A percentile compares a stretch with the other conserved stretches of the same genome.
phyloP scores from a whole-genome alignment of 2,888 invertebrate species.

The Cremastinae sp. region DNA sequence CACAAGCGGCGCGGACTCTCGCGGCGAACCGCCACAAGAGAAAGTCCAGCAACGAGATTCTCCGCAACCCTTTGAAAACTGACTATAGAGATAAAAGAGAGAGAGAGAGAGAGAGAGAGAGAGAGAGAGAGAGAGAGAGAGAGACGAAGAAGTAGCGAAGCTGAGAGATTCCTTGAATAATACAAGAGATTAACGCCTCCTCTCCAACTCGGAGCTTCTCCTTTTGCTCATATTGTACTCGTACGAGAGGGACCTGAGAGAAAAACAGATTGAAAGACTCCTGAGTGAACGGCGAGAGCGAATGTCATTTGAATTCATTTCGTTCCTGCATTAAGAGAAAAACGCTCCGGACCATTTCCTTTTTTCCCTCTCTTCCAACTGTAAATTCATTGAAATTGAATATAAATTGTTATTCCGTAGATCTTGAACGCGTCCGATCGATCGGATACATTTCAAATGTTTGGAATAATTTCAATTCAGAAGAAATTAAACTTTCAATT shows the following conservation, averaged over 20 bases:
- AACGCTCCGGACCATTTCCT: no score
- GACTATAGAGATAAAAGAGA: conserved; percentile 4
- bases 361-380: neutral
- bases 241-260: neutral
- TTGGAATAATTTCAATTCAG: no score
- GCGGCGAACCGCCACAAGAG: conserved; percentile 24
- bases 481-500: no score
- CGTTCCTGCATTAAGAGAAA: no score
- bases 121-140: conserved; percentile 16
- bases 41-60: conserved; percentile 31
- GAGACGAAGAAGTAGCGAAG: conserved; percentile 34
- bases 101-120: neutral
- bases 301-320: neutral
- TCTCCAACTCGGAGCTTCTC: conserved; percentile 43
- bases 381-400: neutral
- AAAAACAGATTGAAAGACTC: neutral
- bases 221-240: conserved; percentile 1
- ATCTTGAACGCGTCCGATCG: no score
- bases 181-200: conserved; percentile 66
- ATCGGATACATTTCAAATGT: no score
- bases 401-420: conserved; percentile 4
- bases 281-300: neutral
- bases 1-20: neutral
- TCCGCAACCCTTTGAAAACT: conserved; percentile 47
- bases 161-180: conserved; percentile 64